Percentiles rank a stretch among this genome's conserved stretches.
These are phyloP conservation scores for Hepsetus odoe DNA, from an alignment of 2,113 vertebrate species.

Conservation along the genomic window DNA sequence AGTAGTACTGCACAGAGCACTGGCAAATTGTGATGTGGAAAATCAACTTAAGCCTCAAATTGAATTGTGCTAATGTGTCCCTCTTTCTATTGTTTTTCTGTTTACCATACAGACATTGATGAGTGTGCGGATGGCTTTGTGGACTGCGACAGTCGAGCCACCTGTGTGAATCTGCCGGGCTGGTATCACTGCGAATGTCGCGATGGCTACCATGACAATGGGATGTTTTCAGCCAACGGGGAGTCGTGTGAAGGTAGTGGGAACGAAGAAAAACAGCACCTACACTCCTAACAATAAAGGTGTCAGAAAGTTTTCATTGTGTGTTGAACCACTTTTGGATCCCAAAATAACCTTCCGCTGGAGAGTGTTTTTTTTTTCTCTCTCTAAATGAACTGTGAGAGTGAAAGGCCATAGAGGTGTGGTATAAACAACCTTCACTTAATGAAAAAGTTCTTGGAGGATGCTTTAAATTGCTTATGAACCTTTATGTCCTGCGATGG, in stretches of 20 bases:
- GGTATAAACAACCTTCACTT: too few species aligned
- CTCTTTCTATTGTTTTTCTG: constrained; percentile 3
- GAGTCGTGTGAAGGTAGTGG: constrained; percentile 94
- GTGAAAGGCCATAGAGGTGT: too few species aligned
- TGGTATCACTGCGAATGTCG: constrained; percentile 99
- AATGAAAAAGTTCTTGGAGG: too few species aligned
- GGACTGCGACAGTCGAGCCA: constrained; percentile 94
- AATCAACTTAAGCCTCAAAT: neutral
- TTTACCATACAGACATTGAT: constrained; percentile 84
- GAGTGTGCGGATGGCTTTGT: constrained; percentile 95
- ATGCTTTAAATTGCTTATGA: too few species aligned
- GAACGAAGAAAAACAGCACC: neutral
- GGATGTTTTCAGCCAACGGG: constrained; percentile 91
- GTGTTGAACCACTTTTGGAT: too few species aligned
- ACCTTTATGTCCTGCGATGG: too few species aligned
- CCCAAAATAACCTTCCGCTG: too few species aligned
- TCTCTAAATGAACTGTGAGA: too few species aligned
- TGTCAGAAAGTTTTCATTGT: too few species aligned
- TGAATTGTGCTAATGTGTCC: neutral
- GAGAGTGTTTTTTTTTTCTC: too few species aligned
- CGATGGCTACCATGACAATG: constrained; percentile 98
- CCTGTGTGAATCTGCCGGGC: constrained; percentile 95
- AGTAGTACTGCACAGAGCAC: neutral
- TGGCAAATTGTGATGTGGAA: neutral
- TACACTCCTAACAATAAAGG: too few species aligned